Conservation (phyloP, 2,797 vertebrate genomes). For the Danio tinwini region DNA sequence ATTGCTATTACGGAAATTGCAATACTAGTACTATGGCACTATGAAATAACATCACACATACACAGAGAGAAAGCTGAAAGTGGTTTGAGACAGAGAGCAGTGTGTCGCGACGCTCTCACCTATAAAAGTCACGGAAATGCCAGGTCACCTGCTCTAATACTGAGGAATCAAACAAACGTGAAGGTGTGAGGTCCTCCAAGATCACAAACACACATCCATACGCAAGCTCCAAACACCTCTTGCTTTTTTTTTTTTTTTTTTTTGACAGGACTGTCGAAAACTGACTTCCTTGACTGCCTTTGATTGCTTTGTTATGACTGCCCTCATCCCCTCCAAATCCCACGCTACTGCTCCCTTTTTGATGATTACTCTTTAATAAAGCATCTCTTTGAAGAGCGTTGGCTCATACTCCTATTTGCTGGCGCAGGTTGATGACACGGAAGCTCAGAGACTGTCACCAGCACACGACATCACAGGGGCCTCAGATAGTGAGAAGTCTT, state of each 20-base stretch:
- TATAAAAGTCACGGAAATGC: constrained; percentile 85
- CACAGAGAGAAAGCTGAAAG: not conserved
- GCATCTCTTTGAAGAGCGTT: constrained; percentile 47
- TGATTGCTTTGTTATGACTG: constrained; percentile 57
- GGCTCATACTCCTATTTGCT: constrained; percentile 11
- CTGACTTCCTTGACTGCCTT: constrained; percentile 51
- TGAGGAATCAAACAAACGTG: constrained; percentile 56
- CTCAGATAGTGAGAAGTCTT: constrained; percentile 22
- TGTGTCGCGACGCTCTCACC: constrained; percentile 76
- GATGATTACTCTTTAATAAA: constrained; percentile 56
- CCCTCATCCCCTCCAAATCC: constrained; percentile 12
- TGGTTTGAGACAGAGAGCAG: constrained; percentile 53
- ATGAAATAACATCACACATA: not conserved
- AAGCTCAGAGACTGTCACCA: constrained; percentile 26
- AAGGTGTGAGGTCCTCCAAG: constrained; percentile 62
- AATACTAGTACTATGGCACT: not conserved
- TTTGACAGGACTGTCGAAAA: constrained; percentile 48
- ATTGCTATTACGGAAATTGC: not conserved
- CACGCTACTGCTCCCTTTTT: constrained; percentile 32
- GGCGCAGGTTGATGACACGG: constrained; percentile 48
- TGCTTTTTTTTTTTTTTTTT: constrained; percentile 24
- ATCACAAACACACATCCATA: constrained; percentile 43
- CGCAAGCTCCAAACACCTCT: constrained; percentile 45
- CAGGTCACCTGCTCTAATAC: constrained; percentile 75
- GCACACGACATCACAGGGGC: constrained; percentile 45